These are phyloP conservation scores for Ips typographus DNA, from an alignment of 1,140 invertebrate genomes.

Conservation along the genomic window DNA sequence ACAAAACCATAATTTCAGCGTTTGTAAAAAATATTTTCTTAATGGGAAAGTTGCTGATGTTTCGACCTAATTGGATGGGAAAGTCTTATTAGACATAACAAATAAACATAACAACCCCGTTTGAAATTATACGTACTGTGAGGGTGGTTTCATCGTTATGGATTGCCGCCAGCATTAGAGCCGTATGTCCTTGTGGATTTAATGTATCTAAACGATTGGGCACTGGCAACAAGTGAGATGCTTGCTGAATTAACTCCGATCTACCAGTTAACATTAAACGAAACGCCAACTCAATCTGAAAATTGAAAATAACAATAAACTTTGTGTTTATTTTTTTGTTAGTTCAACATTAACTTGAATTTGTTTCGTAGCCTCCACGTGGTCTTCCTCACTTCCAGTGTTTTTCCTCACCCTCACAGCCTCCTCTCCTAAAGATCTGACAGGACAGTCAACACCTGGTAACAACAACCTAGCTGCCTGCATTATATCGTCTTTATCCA, in stretches of 20 bases:
- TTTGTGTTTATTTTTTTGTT: background rate
- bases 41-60: background rate
- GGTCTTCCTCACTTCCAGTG: constrained; percentile 49
- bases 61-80: background rate
- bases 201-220: constrained; percentile 73
- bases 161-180: constrained; percentile 78
- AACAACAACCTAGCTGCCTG: constrained; percentile 82
- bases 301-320: constrained; percentile 2
- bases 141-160: constrained; percentile 78
- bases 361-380: constrained; percentile 48
- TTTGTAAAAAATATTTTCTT: constrained; percentile 6
- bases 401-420: constrained; percentile 50
- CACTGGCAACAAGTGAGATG: constrained; percentile 70
- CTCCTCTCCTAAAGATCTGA: constrained; percentile 65
- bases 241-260: constrained; percentile 76
- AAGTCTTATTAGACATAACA: too few relatives aligned
- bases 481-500: constrained; percentile 86
- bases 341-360: constrained; percentile 53
- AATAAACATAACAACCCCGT: background rate
- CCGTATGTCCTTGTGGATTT: constrained; percentile 76
- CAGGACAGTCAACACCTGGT: constrained; percentile 86
- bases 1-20: background rate
- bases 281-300: constrained; percentile 72
- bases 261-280: constrained; percentile 75
- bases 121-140: constrained; percentile 50